Base-by-base conservation (phyloP, 2,888 invertebrate species). In the Pandemis heparana region DNA sequence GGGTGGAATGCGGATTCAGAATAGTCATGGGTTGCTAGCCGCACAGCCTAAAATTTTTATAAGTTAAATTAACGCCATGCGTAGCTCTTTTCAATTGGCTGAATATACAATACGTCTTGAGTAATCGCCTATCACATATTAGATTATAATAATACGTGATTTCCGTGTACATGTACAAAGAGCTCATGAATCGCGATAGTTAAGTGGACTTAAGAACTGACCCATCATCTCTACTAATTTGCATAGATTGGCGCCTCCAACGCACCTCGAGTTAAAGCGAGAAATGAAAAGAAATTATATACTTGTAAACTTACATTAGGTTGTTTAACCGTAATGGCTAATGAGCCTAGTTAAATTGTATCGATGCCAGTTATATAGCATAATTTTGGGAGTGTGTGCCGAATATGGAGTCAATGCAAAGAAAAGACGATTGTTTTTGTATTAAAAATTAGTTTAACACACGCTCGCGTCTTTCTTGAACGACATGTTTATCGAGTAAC, bases 131-230 rank as follows among this genome's bases (percentile, higher is more conserved):
- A 18, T 16, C 18, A 53, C 43, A 18, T 23, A 63, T 63, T 63
- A 63, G 14, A 63, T 63, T 63, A 63, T 46, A 63, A 18, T 46
- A 23, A 56, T 56, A 67, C 51, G 23, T 53, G 12, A 18, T 63
- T 68, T 71, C 10, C 18, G 23, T 23, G 8, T 7, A 32, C 23
- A 32, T 81, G 12, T 7, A 81, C 77, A 79, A 82, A 87, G 91
- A 91, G 91, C 90, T 92, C 90, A 90, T 80, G 82, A 86, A 87
- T 82, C 79, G 87, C 92, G 88, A 87, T 90, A 84, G 48, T 89
- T 86, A 82, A 41, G 76, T 76, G 76, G 73, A 75, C 74, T 69
- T 51, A 70, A 81, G 86, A 88, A 87, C 75, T 84, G 86, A 81
- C 82, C 79, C 79, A 89, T 91, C 90, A 89, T 89, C 81, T 79